Percentiles rank a stretch among this genome's conserved stretches.
phyloP scores from a whole-genome alignment of 2,797 vertebrate species.

The Streptopelia turtur region DNA sequence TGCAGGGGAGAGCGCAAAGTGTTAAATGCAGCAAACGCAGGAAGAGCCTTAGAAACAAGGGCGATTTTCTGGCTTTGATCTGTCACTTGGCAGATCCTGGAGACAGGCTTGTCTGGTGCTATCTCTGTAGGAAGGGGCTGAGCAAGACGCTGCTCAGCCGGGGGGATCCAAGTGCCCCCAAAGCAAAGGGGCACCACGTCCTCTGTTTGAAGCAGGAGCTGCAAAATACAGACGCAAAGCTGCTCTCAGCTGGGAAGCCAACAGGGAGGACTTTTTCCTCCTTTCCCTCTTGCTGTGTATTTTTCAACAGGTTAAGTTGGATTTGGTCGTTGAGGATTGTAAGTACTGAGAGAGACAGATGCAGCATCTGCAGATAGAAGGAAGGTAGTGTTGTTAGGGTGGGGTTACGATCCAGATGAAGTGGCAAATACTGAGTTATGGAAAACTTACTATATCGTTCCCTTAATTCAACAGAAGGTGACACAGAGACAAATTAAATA shows the following conservation, averaged over 20 bases:
- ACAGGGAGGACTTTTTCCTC: neutral
- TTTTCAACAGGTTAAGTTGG: slow-evolving; percentile 24
- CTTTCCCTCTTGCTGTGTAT: neutral
- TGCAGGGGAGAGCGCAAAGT: neutral
- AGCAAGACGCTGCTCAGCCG: neutral
- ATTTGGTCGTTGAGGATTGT: neutral
- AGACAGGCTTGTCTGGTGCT: slow-evolving; percentile 27
- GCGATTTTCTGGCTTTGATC: slow-evolving; percentile 56
- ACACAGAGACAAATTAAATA: slow-evolving; percentile 42
- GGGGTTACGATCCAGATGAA: neutral
- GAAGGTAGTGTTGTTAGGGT: neutral
- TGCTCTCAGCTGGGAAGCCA: neutral
- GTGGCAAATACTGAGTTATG: neutral
- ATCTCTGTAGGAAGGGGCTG: slow-evolving; percentile 28
- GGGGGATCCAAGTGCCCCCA: neutral
- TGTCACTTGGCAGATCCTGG: slow-evolving; percentile 34
- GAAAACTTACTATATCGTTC: neutral
- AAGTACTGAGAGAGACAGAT: neutral
- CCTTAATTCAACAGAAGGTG: slow-evolving; percentile 40
- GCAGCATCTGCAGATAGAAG: neutral
- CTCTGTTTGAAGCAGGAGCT: neutral
- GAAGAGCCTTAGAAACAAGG: neutral
- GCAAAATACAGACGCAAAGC: neutral
- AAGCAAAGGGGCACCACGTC: neutral
- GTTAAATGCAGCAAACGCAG: slow-evolving; percentile 30